Evolutionary conservation across 2,888 invertebrate genomes (phyloP), one percentile per base, ranked within the genome.

Genomic region (Pandemis heparana): DNA sequence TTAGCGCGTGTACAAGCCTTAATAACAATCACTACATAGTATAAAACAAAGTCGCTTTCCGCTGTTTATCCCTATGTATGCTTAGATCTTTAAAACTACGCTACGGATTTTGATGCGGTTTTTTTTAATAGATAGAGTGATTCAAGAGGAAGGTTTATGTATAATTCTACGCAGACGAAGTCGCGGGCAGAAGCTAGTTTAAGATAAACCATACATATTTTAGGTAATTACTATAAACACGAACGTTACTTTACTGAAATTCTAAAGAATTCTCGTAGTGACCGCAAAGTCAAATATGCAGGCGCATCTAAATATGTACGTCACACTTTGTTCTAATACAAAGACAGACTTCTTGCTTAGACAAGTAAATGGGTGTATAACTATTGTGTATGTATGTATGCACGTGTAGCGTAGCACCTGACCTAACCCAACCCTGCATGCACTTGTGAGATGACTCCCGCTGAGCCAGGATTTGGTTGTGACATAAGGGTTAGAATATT

Each of bases 401-500:
- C 87, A 88, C 89, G 89, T 87, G 86, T 79, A 83, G 82, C 85
- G 85, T 87, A 91, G 86, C 92, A 93, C 92, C 93, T 93, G 93
- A 94, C 92, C 93, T 92, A 87, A 89, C 92, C 87, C 92, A 92
- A 92, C 89, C 83, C 85, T 89, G 89, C 93, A 93, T 89, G 89
- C 93, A 93, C 92, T 92, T 93, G 92, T 89, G 79, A 76, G 77
- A 79, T 80, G 84, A 82, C 87, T 88, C 88, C 87, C 85, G 86
- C 85, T 79, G 84, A 77, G 78, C 82, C 80, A 74, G 43, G 62
- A 60, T 53, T 16, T 85, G 90, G 73, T 23, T 64, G 73, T 4
- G 91, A 80, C 87, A 83, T 84, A 89, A 75, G 74, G 60, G 53
- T 51, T 68, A 14, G 38, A 53, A 51, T 62, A 65, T 74, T 71